These are phyloP conservation scores for Potamilus streckersoni DNA, from an alignment of 1,140 invertebrate species.

Conservation along the genomic window DNA sequence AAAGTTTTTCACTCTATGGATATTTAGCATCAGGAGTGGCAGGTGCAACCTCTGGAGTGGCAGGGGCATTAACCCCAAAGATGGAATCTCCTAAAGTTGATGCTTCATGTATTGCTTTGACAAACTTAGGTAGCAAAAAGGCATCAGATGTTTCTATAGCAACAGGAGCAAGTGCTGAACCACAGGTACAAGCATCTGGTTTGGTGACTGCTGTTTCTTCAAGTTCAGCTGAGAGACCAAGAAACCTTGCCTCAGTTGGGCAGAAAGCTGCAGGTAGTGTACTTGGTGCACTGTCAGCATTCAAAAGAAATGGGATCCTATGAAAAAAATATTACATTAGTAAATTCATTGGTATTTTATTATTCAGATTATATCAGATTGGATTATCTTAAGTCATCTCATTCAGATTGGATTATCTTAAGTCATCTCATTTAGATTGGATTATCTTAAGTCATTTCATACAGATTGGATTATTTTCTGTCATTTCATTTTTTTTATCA, in stretches of 20 bases:
- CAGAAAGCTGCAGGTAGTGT: constrained; percentile 39
- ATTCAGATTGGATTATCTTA: no score
- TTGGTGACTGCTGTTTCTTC: constrained; percentile 62
- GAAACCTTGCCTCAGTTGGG: neutral
- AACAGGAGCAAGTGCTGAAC: neutral
- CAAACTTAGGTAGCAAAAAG: neutral
- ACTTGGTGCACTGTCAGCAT: constrained; percentile 50
- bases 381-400: no score
- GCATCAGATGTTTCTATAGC: constrained; percentile 6
- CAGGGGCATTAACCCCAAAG: neutral
- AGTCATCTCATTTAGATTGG: no score
- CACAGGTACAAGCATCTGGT: neutral
- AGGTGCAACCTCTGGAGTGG: constrained; percentile 6
- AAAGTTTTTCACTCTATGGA: constrained; percentile 50
- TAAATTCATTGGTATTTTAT: no score
- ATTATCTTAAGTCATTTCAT: no score
- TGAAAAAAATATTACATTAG: constrained; percentile 8
- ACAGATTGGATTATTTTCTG: no score
- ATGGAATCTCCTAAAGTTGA: neutral
- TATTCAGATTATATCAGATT: no score
- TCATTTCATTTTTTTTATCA: no score
- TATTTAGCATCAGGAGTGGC: constrained; percentile 36
- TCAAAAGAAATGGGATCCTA: constrained; percentile 46
- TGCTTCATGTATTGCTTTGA: neutral
- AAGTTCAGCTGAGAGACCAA: constrained; percentile 41